Evolutionary conservation across 2,888 invertebrate genomes (phyloP), one percentile per base, ranked within the genome.

Genomic region (Yponomeuta cagnagella): DNA sequence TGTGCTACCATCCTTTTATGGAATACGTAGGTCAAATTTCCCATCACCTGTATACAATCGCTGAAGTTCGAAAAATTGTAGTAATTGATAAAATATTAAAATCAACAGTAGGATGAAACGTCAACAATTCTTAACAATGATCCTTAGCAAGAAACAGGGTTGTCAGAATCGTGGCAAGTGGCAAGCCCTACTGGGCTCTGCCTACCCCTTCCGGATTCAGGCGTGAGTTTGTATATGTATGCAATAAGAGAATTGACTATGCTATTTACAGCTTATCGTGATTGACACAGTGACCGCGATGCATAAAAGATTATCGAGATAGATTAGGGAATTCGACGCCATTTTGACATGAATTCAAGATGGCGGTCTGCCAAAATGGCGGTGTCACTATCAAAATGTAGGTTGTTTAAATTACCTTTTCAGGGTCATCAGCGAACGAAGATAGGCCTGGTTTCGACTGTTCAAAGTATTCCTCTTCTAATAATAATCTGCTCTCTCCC

Each of bases 361-460:
- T 58, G 43, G 43, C 43, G 43, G 43, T 6, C 43, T 43, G 43
- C 15, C 52, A 58, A 58, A 3, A 58, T 58, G 52, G 52, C 52
- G 52, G 52, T 15, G 52, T 43, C 43, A 5, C 43, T 58, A 5
- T 15, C 52, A 58, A 58, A 15, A 15, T 12, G 15, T 58, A 15
- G 52, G 15, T 58, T 15, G 37, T 31, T 68, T 68, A 72, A 9
- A 23, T 78, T 89, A 96, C 96, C 92, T 95, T 94, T 71, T 92
- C 89, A 0, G 98, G 98, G 72, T 95, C 94, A 76, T 97, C 95
- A 0, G 96, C 96, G 84, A 95, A 99, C 0, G 96, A 95, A 5
- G 98, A 98, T 66, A 99, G 88, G 0, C 99, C 99, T 0, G 98
- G 99, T 81, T 98, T 98, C 0, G 95, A 94, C 86, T 97, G 96